Evolutionary conservation across 2,888 invertebrate species (phyloP).

Genomic region (Dicranocentrus wangi): DNA sequence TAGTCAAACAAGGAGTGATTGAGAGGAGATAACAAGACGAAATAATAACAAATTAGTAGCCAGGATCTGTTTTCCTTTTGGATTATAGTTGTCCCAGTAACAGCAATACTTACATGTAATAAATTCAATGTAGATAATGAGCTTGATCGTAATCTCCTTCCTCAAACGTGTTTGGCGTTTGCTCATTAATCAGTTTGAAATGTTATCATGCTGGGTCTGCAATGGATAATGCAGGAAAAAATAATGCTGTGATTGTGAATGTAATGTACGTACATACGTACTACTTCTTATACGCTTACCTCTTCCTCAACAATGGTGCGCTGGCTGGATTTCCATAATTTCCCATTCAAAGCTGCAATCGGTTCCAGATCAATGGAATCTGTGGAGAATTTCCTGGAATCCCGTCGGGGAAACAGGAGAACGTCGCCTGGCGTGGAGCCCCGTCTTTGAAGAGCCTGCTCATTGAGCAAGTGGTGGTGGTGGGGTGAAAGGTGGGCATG

Average conservation of each 20-base stretch:
- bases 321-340: slow-evolving; percentile 68
- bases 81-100: not conserved
- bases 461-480: slow-evolving; percentile 62
- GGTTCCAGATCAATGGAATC: slow-evolving; percentile 72
- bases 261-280: too few relatives aligned
- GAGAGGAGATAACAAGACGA: slow-evolving; percentile 1
- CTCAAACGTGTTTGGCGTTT: not conserved
- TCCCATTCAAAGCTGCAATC: slow-evolving; percentile 50
- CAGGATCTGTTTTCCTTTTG: not conserved
- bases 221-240: too few relatives aligned
- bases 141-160: not conserved
- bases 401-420: slow-evolving; percentile 68
- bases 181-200: too few relatives aligned
- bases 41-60: slow-evolving; percentile 18
- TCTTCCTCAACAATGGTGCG: slow-evolving; percentile 72
- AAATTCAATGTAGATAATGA: not conserved
- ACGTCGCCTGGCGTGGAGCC: slow-evolving; percentile 73
- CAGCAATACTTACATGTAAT: not conserved
- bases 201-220: too few relatives aligned
- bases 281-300: slow-evolving; percentile 63
- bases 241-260: too few relatives aligned
- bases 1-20: slow-evolving; percentile 7
- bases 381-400: slow-evolving; percentile 71
- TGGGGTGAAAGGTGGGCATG: slow-evolving; percentile 44
- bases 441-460: slow-evolving; percentile 63